These are phyloP conservation scores for Lysandra coridon DNA, from an alignment of 2,888 invertebrate species.

Conservation along the genomic window DNA sequence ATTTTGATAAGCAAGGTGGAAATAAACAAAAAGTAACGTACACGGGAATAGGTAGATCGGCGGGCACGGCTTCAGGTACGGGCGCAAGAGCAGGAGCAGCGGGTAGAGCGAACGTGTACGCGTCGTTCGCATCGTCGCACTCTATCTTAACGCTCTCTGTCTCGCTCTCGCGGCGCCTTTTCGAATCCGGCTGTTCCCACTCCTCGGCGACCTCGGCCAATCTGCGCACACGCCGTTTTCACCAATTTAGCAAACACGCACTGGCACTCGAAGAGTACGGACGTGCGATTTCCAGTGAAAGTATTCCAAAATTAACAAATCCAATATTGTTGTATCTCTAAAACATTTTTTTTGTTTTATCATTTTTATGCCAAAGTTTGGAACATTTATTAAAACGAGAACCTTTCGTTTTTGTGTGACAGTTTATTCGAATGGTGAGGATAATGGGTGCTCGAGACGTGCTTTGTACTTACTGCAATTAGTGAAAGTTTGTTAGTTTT, in stretches of 20 bases:
- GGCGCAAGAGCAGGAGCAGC: slow-evolving; percentile 55
- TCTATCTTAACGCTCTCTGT: slow-evolving; percentile 84
- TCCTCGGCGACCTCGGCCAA: slow-evolving; percentile 70
- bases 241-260: slow-evolving; percentile 38
- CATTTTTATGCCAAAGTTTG: not conserved
- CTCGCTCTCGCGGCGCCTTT: slow-evolving; percentile 80
- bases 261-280: not conserved
- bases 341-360: not conserved
- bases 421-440: too few species aligned
- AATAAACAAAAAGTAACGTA: slow-evolving; percentile 39
- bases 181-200: slow-evolving; percentile 73
- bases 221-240: slow-evolving; percentile 62
- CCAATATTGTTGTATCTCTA: not conserved
- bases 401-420: not conserved
- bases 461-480: too few species aligned
- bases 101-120: slow-evolving; percentile 84
- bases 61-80: slow-evolving; percentile 60
- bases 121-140: slow-evolving; percentile 85
- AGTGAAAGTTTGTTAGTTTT: too few species aligned
- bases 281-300: not conserved
- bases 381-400: not conserved
- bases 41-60: slow-evolving; percentile 50
- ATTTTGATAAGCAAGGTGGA: slow-evolving; percentile 22
- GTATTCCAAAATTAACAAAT: not conserved
- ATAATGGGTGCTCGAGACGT: too few species aligned